Conservation (phyloP, 1,140 invertebrate genomes). For the Hesperophylax magnus region DNA sequence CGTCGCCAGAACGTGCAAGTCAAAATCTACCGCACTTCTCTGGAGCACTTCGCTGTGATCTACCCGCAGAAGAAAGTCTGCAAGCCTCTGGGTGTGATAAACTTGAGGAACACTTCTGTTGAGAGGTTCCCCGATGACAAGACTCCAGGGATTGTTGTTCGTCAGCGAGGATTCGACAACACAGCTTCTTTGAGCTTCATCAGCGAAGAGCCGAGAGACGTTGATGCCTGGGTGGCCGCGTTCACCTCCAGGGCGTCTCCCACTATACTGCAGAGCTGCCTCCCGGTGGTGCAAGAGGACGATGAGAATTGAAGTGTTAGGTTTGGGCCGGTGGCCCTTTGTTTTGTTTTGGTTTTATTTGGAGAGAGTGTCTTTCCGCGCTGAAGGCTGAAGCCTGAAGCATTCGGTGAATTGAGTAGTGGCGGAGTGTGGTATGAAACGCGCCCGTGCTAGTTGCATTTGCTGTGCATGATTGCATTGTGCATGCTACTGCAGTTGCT, state of each 20-base stretch:
- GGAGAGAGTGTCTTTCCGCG: not conserved
- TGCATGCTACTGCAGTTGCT: no score
- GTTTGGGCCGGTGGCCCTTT: not conserved
- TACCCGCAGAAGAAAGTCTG: constrained; percentile 78
- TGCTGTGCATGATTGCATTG: no score
- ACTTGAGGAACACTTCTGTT: constrained; percentile 73
- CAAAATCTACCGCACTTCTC: constrained; percentile 76
- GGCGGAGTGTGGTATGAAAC: not conserved
- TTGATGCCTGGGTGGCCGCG: constrained; percentile 75
- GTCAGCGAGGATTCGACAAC: constrained; percentile 76
- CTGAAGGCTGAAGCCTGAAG: not conserved
- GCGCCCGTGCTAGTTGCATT: no score
- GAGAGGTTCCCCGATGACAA: constrained; percentile 69
- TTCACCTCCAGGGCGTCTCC: constrained; percentile 72
- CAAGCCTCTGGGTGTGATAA: constrained; percentile 75
- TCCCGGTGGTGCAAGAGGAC: constrained; percentile 76
- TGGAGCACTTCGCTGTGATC: constrained; percentile 78
- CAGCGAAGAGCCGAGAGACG: constrained; percentile 71
- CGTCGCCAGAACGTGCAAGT: constrained; percentile 75
- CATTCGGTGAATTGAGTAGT: not conserved
- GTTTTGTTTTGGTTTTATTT: constrained; percentile 26
- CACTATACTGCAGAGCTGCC: constrained; percentile 70
- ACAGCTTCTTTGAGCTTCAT: constrained; percentile 74
- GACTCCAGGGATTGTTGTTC: constrained; percentile 69
- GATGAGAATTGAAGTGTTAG: constrained; percentile 68